Percentiles rank a stretch among this genome's conserved stretches.
These are phyloP conservation scores for Cyclargus thomasi DNA, from an alignment of 1,140 invertebrate genomes.

Conservation along the genomic window DNA sequence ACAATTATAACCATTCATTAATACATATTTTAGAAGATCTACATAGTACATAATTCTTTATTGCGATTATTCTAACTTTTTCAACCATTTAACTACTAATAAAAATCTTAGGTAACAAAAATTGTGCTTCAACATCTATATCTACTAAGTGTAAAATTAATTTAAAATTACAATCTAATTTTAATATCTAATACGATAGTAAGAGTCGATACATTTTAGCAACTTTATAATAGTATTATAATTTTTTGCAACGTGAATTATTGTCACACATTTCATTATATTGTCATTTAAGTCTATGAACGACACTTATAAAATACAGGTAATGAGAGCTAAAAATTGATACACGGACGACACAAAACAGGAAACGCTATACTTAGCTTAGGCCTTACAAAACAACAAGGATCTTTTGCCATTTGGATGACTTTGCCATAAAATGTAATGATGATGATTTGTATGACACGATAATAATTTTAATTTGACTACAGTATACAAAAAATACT, in stretches of 20 bases:
- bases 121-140: constrained; percentile 64
- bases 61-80: constrained; percentile 39
- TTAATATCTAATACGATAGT: constrained; percentile 31
- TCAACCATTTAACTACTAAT: constrained; percentile 52
- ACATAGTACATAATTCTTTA: constrained; percentile 11
- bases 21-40: neutral
- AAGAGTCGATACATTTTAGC: constrained; percentile 12
- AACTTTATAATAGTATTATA: neutral
- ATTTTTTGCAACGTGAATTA: constrained; percentile 1
- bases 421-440: too few relatives aligned
- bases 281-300: constrained; percentile 12
- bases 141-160: constrained; percentile 63
- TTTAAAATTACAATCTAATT: constrained; percentile 46
- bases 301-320: neutral
- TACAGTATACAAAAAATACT: too few relatives aligned
- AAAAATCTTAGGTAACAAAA: constrained; percentile 59
- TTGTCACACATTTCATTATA: constrained; percentile 13
- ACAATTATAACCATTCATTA: neutral
- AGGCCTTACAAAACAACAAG: neutral
- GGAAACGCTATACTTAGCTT: constrained; percentile 3
- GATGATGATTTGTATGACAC: too few relatives aligned
- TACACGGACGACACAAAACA: constrained; percentile 8
- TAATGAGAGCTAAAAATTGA: neutral
- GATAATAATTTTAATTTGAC: too few relatives aligned
- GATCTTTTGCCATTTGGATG: too few relatives aligned